Evolutionary conservation across 2,797 vertebrate genomes (phyloP), one percentile per base, ranked within the genome.

Genomic region (Linurgus olivaceus): DNA sequence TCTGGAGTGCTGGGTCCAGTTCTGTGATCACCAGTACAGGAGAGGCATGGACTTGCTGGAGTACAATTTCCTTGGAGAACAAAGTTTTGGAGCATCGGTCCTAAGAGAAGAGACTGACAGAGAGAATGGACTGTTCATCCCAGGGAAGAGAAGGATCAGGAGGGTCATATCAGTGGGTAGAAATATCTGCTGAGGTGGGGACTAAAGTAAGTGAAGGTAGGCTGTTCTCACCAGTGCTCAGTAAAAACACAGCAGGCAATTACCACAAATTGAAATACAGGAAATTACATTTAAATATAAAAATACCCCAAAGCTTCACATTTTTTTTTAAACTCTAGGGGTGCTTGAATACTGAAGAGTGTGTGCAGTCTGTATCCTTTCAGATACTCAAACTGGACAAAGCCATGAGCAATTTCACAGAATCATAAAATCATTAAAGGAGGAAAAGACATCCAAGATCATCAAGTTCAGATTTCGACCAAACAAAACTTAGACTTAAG

Each of bases 281-380:
- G 25, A 58, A 80, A 83, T 72, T n/a, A 14, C 6, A 50, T 66
- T 71, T 42, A 79, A 59, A 44, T 3, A 9, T n/a, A 17, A 25
- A 76, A 47, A 40, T 20, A 35, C 10, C 2, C 29, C 8, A 7
- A n/a, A 48, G 10, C 4, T 26, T 18, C 6, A 25, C 17, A 5
- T 7, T 16, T 19, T 48, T 17, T 23, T 67, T 71, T 33, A 19
- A 57, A 23, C 11, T 28, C 13, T 68, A 20, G 9, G 48, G 4
- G 4, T n/a, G 11, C 21, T 18, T 76, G 35, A 58, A 62, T 73
- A n/a, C 20, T 45, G 29, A 51, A 73, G 12, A 26, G 25, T 1
- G 1, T 1, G 1, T 35, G 8, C 8, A 54, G 26, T 68, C 8
- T 76, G 6, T 10, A 7, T 48, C 20, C 5, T 67, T 59, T 8